Percentiles rank a stretch among this genome's conserved stretches.
Evolutionary conservation across 2,888 invertebrate species (phyloP).

Genomic region (Thysanoteuthis rhombus): DNA sequence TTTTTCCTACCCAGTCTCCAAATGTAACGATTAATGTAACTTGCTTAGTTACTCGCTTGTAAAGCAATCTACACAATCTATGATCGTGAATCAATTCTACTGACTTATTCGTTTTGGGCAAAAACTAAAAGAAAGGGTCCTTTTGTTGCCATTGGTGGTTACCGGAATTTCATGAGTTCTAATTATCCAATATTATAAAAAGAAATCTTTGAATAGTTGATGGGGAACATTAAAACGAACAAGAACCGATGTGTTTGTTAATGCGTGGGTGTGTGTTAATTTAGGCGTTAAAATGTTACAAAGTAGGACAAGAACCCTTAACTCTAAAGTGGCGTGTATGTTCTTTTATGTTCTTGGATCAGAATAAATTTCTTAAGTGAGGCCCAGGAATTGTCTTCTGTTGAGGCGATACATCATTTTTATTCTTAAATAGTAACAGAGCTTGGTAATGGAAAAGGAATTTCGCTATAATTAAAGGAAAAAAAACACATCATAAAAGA

Average conservation of each 20-base stretch:
- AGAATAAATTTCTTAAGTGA: neutral
- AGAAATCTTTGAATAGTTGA: neutral
- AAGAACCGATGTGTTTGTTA: neutral
- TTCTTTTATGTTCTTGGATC: neutral
- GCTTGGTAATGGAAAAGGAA: neutral
- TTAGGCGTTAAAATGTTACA: neutral
- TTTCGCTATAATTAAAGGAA: neutral
- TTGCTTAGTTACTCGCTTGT: no score
- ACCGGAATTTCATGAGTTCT: no score
- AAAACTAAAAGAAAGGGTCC: no score
- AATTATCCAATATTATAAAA: neutral
- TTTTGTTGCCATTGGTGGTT: no score
- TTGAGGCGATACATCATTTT: neutral
- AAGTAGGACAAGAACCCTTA: neutral
- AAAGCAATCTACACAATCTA: no score
- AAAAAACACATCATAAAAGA: neutral
- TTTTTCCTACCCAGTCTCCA: no score
- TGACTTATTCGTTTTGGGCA: no score
- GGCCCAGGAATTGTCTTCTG: neutral
- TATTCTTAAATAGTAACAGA: neutral
- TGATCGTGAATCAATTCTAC: no score
- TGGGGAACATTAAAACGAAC: neutral
- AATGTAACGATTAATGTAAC: no score
- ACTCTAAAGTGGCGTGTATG: neutral
- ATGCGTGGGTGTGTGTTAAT: neutral